Evolutionary conservation across 2,888 invertebrate genomes (phyloP).

Genomic region (Stictocephala bisonia): DNA sequence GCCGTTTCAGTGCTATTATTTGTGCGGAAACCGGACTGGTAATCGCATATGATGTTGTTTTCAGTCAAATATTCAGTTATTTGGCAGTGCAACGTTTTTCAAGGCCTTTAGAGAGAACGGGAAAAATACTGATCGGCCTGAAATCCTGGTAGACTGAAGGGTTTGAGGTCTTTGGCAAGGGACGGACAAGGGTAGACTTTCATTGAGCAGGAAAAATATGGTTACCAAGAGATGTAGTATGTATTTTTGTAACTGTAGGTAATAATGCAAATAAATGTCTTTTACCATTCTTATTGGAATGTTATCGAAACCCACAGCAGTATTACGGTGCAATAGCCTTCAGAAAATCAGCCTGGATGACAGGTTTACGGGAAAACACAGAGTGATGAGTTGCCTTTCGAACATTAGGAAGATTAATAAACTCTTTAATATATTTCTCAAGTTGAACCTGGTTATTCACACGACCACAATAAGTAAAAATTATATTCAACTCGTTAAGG

Average conservation of each 20-base stretch:
- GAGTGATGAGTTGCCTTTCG: background rate
- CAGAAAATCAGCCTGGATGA: background rate
- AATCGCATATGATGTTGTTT: background rate
- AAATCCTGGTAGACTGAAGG: slow-evolving; percentile 5
- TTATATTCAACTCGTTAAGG: background rate
- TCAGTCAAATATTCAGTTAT: slow-evolving; percentile 1
- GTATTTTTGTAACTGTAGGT: background rate
- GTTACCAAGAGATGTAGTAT: background rate
- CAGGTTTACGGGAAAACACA: background rate
- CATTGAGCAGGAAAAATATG: background rate
- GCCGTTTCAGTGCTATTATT: slow-evolving; percentile 18
- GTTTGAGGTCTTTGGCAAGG: slow-evolving; percentile 13
- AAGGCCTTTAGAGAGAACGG: slow-evolving; percentile 21
- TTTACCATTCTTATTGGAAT: background rate
- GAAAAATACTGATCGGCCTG: slow-evolving; percentile 37
- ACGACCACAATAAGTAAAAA: background rate
- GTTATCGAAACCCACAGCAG: background rate
- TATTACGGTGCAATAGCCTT: background rate
- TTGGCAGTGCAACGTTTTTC: slow-evolving; percentile 35
- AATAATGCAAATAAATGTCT: background rate
- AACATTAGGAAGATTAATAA: background rate
- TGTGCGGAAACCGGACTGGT: slow-evolving; percentile 22
- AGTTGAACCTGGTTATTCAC: background rate
- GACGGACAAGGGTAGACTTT: slow-evolving; percentile 8
- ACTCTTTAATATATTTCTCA: background rate